Evolutionary conservation across 2,888 invertebrate genomes (phyloP), one percentile per base, ranked within the genome.

Genomic region (Apantesis nais): DNA sequence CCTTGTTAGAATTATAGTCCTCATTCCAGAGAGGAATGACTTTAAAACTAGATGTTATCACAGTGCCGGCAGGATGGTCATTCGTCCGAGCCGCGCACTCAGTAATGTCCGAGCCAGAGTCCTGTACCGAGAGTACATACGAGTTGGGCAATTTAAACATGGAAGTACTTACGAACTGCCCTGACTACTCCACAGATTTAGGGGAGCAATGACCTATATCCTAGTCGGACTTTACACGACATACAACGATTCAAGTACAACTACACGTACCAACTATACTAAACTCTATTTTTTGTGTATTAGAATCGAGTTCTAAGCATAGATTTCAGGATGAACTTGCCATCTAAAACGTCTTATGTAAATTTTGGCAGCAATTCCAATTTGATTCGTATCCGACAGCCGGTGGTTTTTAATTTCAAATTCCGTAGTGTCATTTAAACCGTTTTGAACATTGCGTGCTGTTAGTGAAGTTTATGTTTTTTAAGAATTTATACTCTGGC

Each of bases 141-240:
- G 86, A 89, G 85, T 90, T 91, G 91, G 93, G 92, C 92, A 95
- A 94, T 95, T 95, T 94, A 93, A 94, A 93, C 94, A 93, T 90
- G 90, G 89, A 87, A 89, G 92, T 93, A 93, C 93, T 92, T 90
- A 89, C 88, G 89, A 92, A 93, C 93, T 89, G 94, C 92, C 93
- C 93, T 85, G 93, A 93, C 93, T 92, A 85, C 93, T 93, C 90
- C 87, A 83, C 93, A 92, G 92, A 92, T 95, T 95, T 95, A 93
- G 94, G 94, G 94, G 94, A 94, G 92, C 94, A 95, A 92, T 92
- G 94, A 95, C 94, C 94, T 93, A 95, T 94, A 94, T 95, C 94
- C 94, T 95, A 94, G 94, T 86, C 88, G 86, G 83, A 80, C 83
- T 82, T 75, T 84, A 81, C 85, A 80, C 87, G 85, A 77, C 79